A percentile compares a stretch with the other conserved stretches of the same genome.
These are phyloP conservation scores for Bufo gargarizans DNA, from an alignment of 2,113 vertebrate species.

Conservation along the genomic window DNA sequence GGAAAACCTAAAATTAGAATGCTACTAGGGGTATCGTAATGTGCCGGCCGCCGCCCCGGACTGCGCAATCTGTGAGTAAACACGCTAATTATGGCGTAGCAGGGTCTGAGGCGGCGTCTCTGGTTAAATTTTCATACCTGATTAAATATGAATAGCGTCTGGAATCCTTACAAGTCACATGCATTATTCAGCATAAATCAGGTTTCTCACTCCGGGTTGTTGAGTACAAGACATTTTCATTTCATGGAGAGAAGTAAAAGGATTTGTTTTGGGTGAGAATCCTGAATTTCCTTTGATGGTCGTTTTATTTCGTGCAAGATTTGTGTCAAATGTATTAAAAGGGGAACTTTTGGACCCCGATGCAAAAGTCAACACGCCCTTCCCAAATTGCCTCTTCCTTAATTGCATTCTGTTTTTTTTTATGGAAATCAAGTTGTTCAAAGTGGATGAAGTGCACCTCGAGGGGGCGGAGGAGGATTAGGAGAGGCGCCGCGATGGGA, in stretches of 20 bases:
- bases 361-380: not conserved
- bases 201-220: conserved; percentile 45
- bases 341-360: not conserved
- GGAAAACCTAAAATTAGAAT: not conserved
- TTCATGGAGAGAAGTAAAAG: conserved; percentile 17
- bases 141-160: conserved; percentile 50
- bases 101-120: conserved; percentile 29
- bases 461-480: too few relatives aligned
- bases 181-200: conserved; percentile 52
- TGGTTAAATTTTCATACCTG: conserved; percentile 47
- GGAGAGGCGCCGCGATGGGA: too few relatives aligned
- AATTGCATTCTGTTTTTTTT: not conserved
- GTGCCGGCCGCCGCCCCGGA: not conserved
- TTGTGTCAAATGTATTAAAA: not conserved
- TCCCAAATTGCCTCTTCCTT: not conserved
- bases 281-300: not conserved
- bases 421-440: not conserved
- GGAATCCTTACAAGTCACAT: conserved; percentile 49
- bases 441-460: too few relatives aligned
- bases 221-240: conserved; percentile 37
- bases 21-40: conserved; percentile 7
- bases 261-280: conserved; percentile 13
- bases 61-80: conserved; percentile 46
- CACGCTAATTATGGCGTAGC: conserved; percentile 25
- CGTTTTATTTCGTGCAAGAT: not conserved